phyloP scores from a whole-genome alignment of 2,797 vertebrate species.

The Phrynocephalus vlangalii region DNA sequence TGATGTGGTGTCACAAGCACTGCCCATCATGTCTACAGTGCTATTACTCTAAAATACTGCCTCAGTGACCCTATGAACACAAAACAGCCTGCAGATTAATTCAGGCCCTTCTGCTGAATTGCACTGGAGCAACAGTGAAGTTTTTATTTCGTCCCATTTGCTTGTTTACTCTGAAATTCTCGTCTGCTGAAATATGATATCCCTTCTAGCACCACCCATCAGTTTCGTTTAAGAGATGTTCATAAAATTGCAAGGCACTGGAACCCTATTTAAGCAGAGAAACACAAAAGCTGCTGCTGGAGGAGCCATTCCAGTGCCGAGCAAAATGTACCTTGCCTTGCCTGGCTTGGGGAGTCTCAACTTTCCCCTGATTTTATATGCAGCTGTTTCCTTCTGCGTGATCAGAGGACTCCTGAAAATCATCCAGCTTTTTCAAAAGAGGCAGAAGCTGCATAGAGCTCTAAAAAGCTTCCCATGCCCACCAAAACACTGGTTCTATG shows the following conservation, averaged over 20 bases:
- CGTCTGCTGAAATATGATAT: neutral
- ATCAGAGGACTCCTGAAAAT: constrained; percentile 68
- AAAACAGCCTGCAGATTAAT: neutral
- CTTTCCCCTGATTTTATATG: constrained; percentile 62
- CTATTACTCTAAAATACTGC: neutral
- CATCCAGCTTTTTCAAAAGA: constrained; percentile 62
- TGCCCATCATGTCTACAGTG: no score
- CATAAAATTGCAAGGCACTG: neutral
- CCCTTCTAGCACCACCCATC: neutral
- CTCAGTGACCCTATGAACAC: no score
- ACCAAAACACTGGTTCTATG: constrained; percentile 76
- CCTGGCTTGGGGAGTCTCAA: constrained; percentile 61
- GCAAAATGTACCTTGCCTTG: neutral
- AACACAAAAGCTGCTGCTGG: neutral
- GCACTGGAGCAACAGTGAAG: neutral
- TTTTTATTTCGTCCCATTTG: neutral
- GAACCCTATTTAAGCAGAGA: neutral
- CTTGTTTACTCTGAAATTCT: neutral
- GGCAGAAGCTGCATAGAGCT: constrained; percentile 67
- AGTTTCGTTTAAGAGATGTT: neutral
- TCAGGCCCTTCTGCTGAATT: neutral
- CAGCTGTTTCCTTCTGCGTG: constrained; percentile 70
- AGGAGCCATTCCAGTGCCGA: neutral
- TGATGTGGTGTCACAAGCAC: no score
- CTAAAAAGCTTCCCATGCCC: constrained; percentile 73